A percentile compares a stretch with the other conserved stretches of the same genome.
These are phyloP conservation scores for Ancistrus triradiatus DNA, from an alignment of 2,113 vertebrate genomes.

Conservation along the genomic window DNA sequence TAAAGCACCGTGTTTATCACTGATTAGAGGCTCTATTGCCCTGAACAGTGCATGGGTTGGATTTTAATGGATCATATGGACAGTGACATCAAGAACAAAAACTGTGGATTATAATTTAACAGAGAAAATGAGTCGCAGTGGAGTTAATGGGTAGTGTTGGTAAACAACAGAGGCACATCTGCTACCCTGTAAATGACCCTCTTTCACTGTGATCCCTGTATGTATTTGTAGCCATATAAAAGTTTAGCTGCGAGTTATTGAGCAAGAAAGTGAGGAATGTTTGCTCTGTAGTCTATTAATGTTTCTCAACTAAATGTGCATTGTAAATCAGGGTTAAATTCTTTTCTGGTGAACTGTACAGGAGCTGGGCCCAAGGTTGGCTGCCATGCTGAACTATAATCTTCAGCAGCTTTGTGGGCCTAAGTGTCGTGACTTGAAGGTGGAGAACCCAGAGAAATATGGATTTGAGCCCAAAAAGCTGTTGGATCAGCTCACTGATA, in stretches of 20 bases:
- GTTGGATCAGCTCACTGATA: slow-evolving; percentile 96
- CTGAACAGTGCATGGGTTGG: not conserved
- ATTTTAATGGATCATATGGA: not conserved
- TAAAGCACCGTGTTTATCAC: not conserved
- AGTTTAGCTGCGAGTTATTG: slow-evolving; percentile 34
- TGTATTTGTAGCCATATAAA: slow-evolving; percentile 43
- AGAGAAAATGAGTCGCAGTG: not conserved
- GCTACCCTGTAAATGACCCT: slow-evolving; percentile 29
- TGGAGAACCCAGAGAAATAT: slow-evolving; percentile 97
- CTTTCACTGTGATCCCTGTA: slow-evolving; percentile 11
- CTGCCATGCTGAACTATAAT: slow-evolving; percentile 98
- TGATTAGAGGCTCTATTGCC: too few species aligned
- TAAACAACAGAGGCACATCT: slow-evolving; percentile 11
- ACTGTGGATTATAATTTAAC: too few species aligned
- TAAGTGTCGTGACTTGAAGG: slow-evolving; percentile 97
- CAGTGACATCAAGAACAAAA: not conserved
- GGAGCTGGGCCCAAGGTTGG: slow-evolving; percentile 93
- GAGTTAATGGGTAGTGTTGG: not conserved
- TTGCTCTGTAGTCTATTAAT: not conserved
- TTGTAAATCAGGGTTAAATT: not conserved
- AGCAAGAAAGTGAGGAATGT: slow-evolving; percentile 9
- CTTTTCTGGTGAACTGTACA: slow-evolving; percentile 48
- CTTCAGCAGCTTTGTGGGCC: slow-evolving; percentile 96
- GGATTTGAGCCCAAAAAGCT: slow-evolving; percentile 99
- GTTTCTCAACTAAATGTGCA: not conserved